Evolutionary conservation across 2,888 invertebrate species (phyloP).

Genomic region (Macrophya alboannulata): DNA sequence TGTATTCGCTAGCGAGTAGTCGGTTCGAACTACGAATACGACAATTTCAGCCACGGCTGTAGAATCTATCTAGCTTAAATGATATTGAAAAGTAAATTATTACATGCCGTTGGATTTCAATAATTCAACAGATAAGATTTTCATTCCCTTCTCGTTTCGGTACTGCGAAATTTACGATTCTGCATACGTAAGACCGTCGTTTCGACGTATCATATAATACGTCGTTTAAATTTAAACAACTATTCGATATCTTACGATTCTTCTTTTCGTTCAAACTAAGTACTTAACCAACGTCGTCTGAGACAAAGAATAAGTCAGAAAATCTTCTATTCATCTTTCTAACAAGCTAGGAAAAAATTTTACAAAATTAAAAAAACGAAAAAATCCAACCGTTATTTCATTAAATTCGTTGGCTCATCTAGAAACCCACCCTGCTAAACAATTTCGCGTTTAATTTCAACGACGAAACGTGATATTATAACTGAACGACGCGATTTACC

Average conservation of each 20-base stretch:
- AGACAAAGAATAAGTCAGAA: background rate
- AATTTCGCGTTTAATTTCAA: slow-evolving; percentile 34
- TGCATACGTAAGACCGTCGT: background rate
- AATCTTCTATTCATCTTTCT: background rate
- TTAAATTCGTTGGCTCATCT: slow-evolving; percentile 11
- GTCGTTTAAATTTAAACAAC: background rate
- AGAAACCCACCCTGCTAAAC: slow-evolving; percentile 3
- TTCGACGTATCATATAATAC: slow-evolving; percentile 9
- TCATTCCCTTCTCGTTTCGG: slow-evolving; percentile 5
- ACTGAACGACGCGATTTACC: background rate
- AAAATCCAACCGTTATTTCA: background rate
- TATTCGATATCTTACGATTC: background rate
- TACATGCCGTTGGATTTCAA: slow-evolving; percentile 30
- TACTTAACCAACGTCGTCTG: background rate
- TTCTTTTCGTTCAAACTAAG: background rate
- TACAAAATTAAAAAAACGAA: background rate
- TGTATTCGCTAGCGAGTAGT: slow-evolving; percentile 34
- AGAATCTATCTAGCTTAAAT: slow-evolving; percentile 33
- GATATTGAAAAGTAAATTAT: slow-evolving; percentile 45
- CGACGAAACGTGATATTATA: slow-evolving; percentile 28
- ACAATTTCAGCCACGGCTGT: slow-evolving; percentile 20
- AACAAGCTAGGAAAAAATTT: background rate
- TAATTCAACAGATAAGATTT: slow-evolving; percentile 39
- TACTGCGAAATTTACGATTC: slow-evolving; percentile 11
- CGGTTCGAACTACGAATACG: background rate